These are phyloP conservation scores for Phytoseiulus persimilis DNA, from an alignment of 2,888 invertebrate species.

Conservation along the genomic window DNA sequence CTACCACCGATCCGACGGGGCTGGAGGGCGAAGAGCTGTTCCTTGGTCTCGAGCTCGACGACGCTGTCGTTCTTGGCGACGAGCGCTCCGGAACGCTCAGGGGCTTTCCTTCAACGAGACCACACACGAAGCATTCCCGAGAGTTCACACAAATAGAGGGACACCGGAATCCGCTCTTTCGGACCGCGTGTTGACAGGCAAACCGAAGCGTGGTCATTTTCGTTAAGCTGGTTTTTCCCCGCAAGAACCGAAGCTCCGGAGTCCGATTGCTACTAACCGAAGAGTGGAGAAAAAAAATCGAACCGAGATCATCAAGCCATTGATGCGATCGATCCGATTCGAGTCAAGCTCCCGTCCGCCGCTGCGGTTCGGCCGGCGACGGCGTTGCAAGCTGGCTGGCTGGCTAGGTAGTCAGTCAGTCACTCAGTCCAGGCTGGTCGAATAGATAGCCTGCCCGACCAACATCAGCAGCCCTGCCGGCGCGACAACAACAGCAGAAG, in stretches of 20 bases:
- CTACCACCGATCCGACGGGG: too few species aligned
- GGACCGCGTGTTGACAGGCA: neutral
- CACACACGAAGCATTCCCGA: neutral
- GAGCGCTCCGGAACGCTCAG: neutral
- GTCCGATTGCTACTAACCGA: neutral
- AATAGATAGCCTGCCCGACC: neutral
- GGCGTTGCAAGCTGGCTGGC: neutral
- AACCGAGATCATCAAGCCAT: neutral
- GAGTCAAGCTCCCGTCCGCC: neutral
- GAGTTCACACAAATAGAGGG: neutral
- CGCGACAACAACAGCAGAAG: neutral
- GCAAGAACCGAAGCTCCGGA: neutral
- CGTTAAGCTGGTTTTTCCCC: neutral
- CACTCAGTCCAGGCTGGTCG: conserved; percentile 5
- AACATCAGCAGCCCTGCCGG: neutral
- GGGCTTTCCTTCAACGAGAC: neutral
- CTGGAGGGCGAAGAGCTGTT: too few species aligned
- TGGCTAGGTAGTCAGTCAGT: neutral
- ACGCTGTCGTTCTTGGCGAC: too few species aligned
- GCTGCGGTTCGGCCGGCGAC: neutral
- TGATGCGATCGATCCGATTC: neutral
- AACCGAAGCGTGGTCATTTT: neutral
- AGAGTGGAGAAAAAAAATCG: neutral
- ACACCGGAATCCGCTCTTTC: neutral
- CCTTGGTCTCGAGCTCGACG: too few species aligned